Percentiles rank a stretch among this genome's conserved stretches.
Evolutionary conservation across 2,113 vertebrate genomes (phyloP).

Genomic region (Stegastes partitus): DNA sequence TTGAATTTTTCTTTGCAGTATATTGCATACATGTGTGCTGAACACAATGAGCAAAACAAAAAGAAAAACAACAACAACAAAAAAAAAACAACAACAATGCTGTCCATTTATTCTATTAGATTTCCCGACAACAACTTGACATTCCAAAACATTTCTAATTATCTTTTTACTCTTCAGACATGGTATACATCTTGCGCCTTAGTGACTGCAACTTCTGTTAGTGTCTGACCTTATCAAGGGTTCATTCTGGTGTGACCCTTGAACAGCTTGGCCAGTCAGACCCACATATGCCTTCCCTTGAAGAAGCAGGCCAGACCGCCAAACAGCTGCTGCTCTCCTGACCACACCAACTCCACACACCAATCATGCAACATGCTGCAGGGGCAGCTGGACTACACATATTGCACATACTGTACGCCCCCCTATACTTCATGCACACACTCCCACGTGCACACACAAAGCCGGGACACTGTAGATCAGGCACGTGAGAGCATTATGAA

Average conservation of each 20-base stretch:
- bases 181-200: slow-evolving; percentile 26
- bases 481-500: slow-evolving; percentile 11
- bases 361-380: slow-evolving; percentile 76
- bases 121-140: background rate
- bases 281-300: slow-evolving; percentile 67
- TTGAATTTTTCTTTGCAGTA: background rate
- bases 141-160: slow-evolving; percentile 48
- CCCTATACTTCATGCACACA: slow-evolving; percentile 11
- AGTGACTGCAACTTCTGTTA: slow-evolving; percentile 37
- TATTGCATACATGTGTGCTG: background rate
- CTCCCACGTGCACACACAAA: slow-evolving; percentile 17
- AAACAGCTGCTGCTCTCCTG: slow-evolving; percentile 82
- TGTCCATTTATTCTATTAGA: background rate
- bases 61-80: background rate
- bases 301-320: slow-evolving; percentile 71
- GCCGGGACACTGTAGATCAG: slow-evolving; percentile 3
- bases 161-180: slow-evolving; percentile 42
- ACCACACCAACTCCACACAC: slow-evolving; percentile 58
- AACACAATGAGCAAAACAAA: background rate
- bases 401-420: slow-evolving; percentile 41
- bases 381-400: slow-evolving; percentile 60
- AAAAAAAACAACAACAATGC: background rate
- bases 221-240: slow-evolving; percentile 63
- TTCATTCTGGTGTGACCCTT: slow-evolving; percentile 68
- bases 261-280: slow-evolving; percentile 76